phyloP scores from a whole-genome alignment of 2,797 vertebrate species.

The Sarcophilus harrisii region DNA sequence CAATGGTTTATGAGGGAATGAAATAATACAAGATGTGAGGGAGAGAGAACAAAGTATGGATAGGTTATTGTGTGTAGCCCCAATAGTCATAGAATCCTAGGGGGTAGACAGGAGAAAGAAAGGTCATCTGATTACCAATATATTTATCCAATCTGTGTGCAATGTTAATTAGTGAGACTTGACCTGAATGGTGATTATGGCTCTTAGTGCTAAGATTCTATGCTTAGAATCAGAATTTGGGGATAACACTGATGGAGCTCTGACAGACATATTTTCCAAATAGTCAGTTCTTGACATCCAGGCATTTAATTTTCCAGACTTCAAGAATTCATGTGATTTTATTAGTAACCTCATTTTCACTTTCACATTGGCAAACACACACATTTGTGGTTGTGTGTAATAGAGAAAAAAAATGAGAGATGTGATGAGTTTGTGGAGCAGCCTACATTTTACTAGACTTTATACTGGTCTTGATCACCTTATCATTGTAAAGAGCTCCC shows the following conservation, averaged over 20 bases:
- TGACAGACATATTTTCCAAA: background rate
- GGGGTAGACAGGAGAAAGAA: background rate
- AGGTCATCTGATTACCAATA: background rate
- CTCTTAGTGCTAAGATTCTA: background rate
- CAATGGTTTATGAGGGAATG: background rate
- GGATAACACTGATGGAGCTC: background rate
- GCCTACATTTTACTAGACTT: background rate
- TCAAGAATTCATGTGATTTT: background rate
- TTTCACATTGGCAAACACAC: background rate
- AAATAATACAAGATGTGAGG: background rate
- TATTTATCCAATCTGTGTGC: background rate
- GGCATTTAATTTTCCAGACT: background rate
- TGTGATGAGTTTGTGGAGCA: background rate
- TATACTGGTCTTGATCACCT: background rate
- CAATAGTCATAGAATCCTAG: background rate
- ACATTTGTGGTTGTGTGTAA: too few species aligned
- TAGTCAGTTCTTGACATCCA: background rate
- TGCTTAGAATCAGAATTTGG: background rate
- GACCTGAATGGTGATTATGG: background rate
- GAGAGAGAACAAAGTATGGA: background rate
- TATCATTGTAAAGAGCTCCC: background rate
- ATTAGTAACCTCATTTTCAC: background rate
- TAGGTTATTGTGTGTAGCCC: background rate
- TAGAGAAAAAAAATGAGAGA: background rate
- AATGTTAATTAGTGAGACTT: background rate